Evolutionary conservation across 2,888 invertebrate species (phyloP).

Genomic region (Hipparchia sbordonii): DNA sequence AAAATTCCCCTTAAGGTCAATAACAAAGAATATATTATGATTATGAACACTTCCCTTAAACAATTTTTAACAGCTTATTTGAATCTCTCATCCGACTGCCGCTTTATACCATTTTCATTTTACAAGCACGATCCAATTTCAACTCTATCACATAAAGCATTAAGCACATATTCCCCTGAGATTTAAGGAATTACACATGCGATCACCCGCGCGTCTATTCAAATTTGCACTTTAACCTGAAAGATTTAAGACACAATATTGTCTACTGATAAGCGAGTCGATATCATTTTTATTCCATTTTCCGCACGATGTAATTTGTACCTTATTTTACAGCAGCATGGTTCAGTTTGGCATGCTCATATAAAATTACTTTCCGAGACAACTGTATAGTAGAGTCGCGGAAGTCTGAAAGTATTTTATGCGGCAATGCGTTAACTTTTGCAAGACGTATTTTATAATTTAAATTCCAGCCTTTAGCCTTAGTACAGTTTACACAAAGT

Average conservation of each 20-base stretch:
- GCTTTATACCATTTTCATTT: conserved; percentile 45
- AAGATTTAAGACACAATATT: conserved; percentile 21
- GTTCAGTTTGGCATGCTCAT: conserved; percentile 2
- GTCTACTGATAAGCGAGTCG: conserved; percentile 7
- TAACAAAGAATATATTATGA: background rate
- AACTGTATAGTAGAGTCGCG: conserved; percentile 22
- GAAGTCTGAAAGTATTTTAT: conserved; percentile 20
- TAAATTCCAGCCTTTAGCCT: conserved; percentile 18
- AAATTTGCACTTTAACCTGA: conserved; percentile 19
- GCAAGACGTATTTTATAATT: conserved; percentile 30
- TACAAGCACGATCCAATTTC: conserved; percentile 42
- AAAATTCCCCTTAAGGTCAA: background rate
- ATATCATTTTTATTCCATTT: conserved; percentile 16
- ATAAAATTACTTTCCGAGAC: conserved; percentile 37
- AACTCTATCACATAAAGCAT: conserved; percentile 44
- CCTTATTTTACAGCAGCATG: conserved; percentile 2
- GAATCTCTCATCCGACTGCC: conserved; percentile 59
- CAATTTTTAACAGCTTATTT: conserved; percentile 60
- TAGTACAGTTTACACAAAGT: background rate
- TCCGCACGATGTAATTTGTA: conserved; percentile 3
- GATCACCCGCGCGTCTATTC: background rate
- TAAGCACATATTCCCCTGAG: conserved; percentile 8
- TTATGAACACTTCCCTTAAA: conserved; percentile 46
- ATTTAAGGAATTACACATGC: conserved; percentile 7
- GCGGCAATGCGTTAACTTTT: conserved; percentile 27